Base-by-base conservation (phyloP, 2,888 invertebrate species). In the Dascillus cervinus region DNA sequence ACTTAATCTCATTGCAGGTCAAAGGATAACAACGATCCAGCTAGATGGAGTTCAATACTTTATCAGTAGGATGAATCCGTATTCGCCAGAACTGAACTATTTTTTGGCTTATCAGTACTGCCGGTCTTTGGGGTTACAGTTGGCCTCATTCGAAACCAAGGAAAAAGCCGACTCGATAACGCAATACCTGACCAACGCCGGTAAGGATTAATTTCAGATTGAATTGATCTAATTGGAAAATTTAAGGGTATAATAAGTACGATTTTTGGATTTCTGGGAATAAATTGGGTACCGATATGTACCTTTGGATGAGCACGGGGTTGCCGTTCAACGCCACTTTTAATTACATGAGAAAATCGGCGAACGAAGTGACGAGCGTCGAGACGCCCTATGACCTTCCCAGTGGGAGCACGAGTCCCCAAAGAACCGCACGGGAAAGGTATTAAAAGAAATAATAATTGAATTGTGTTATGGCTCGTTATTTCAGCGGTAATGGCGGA, bases 211-310 rank as follows among this genome's bases (percentile, higher is more conserved):
- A 11, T 22, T 35, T 29, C 17, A 37, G n/a, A 24, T 13, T 11
- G 12, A 5, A 2, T 17, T 17, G 4, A 6, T 17, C 8, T 17
- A 17, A 17, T 6, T 19, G n/a, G 20, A 13, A 24, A 28, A 58
- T 59, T 12, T 61, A 76, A 17, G 8, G 76, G 76, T 3, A 85
- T 84, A 80, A 79, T 47, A 82, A 83, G 56, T 83, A 81, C 53
- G 86, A 87, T 59, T 88, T 86, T 64, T 89, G 88, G 88, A 87
- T 87, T 52, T 87, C 87, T 35, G 88, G 88, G 39, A 89, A 89
- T 65, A 80, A 83, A 50, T 69, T 89, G 35, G 88, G 88, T 17
- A 86, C 87, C 9, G 83, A 85, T 54, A 87, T 86, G 83, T 82
- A 83, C 64, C 68, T 88, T 36, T 89, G 88, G 88, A 86, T 88